phyloP scores from a whole-genome alignment of 1,140 invertebrate species.

The Paraescarpia echinospica region DNA sequence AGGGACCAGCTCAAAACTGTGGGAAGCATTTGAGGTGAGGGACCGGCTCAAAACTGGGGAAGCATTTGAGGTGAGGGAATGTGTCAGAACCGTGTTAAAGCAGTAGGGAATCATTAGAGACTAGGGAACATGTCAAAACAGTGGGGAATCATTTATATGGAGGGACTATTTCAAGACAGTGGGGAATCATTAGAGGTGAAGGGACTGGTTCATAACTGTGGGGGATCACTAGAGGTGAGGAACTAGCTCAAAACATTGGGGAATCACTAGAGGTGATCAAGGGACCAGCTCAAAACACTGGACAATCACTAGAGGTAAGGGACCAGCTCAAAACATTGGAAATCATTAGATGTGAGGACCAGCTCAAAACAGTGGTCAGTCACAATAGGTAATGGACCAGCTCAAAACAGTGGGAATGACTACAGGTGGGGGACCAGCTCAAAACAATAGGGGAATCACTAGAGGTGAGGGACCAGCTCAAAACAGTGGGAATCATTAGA shows the following conservation, averaged over 20 bases:
- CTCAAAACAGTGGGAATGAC: not conserved
- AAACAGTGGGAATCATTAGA: slow-evolving; percentile 1
- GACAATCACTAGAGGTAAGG: not conserved
- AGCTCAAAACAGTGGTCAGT: slow-evolving; percentile 8
- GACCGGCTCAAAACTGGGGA: too few species aligned
- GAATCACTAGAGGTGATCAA: not conserved
- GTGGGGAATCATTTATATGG: slow-evolving; percentile 19
- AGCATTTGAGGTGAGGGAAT: too few species aligned
- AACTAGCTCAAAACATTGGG: too few species aligned
- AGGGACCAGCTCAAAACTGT: slow-evolving; percentile 8
- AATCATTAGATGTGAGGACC: not conserved
- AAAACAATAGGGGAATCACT: slow-evolving; percentile 20
- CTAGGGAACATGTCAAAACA: too few species aligned
- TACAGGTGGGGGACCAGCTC: not conserved
- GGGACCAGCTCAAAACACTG: not conserved
- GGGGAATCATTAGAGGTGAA: too few species aligned
- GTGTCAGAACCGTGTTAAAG: not conserved
- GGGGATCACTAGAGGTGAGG: too few species aligned
- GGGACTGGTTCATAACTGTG: too few species aligned
- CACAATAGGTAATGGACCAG: not conserved
- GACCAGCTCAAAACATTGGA: not conserved
- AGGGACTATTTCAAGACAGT: too few species aligned
- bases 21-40: not conserved
- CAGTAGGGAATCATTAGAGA: too few species aligned
- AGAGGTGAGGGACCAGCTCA: slow-evolving; percentile 18